These are phyloP conservation scores for Synanthedon formicaeformis DNA, from an alignment of 2,888 invertebrate genomes.

Conservation along the genomic window DNA sequence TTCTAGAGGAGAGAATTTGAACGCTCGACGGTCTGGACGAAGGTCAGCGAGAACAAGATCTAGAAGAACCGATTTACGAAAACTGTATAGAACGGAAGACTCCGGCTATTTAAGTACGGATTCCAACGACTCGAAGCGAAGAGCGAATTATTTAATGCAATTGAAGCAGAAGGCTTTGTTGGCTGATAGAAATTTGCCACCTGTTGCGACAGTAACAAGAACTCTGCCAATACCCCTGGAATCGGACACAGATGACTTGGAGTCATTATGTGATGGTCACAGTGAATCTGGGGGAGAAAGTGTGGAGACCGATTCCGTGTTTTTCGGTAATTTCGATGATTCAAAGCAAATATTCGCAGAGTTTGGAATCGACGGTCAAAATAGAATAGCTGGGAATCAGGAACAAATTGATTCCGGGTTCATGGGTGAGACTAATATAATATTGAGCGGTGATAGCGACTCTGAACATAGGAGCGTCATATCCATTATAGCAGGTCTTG, in stretches of 20 bases:
- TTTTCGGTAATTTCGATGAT: slow-evolving; percentile 78
- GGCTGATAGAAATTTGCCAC: slow-evolving; percentile 27
- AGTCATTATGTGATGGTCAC: slow-evolving; percentile 81
- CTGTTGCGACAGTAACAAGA: slow-evolving; percentile 24
- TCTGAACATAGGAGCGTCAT: slow-evolving; percentile 63
- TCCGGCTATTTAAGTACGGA: slow-evolving; percentile 90
- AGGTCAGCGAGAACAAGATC: slow-evolving; percentile 52
- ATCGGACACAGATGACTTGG: slow-evolving; percentile 79
- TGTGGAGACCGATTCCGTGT: slow-evolving; percentile 87
- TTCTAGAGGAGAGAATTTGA: slow-evolving; percentile 40
- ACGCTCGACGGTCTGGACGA: slow-evolving; percentile 48
- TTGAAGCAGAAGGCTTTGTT: slow-evolving; percentile 35
- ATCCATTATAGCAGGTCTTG: slow-evolving; percentile 54
- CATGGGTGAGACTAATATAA: slow-evolving; percentile 58
- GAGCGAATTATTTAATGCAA: slow-evolving; percentile 59
- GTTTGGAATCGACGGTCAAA: slow-evolving; percentile 38
- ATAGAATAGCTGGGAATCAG: slow-evolving; percentile 25
- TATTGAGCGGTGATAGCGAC: slow-evolving; percentile 61
- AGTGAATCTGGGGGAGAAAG: slow-evolving; percentile 91
- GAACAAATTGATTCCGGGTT: slow-evolving; percentile 63
- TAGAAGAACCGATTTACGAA: slow-evolving; percentile 48
- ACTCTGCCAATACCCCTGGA: slow-evolving; percentile 43
- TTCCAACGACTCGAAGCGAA: slow-evolving; percentile 74
- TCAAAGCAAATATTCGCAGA: slow-evolving; percentile 54
- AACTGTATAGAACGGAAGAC: slow-evolving; percentile 71